These are phyloP conservation scores for Eupithecia abbreviata DNA, from an alignment of 2,888 invertebrate genomes.

Conservation along the genomic window DNA sequence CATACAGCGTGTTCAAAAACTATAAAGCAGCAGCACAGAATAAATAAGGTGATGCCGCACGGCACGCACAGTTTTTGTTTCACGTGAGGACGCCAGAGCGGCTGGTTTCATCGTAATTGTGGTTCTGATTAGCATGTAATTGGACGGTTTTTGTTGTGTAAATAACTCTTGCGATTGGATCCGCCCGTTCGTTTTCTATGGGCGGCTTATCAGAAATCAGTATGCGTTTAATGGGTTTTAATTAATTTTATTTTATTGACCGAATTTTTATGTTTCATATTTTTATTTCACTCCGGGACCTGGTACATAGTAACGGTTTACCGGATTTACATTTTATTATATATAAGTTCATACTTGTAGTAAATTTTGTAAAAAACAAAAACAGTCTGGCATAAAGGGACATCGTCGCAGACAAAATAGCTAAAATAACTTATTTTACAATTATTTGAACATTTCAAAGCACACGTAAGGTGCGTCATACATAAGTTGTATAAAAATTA, in stretches of 20 bases:
- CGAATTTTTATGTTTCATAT: background rate
- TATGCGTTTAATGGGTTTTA: background rate
- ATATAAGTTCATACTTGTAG: background rate
- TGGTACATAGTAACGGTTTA: background rate
- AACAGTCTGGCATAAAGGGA: background rate
- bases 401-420: background rate
- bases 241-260: background rate
- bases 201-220: slow-evolving; percentile 30
- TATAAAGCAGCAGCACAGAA: slow-evolving; percentile 15
- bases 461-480: background rate
- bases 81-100: slow-evolving; percentile 26
- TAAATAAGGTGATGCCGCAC: slow-evolving; percentile 16
- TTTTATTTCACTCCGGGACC: background rate
- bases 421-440: background rate
- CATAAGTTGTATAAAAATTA: background rate
- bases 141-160: slow-evolving; percentile 58
- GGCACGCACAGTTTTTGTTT: slow-evolving; percentile 33
- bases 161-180: slow-evolving; percentile 57
- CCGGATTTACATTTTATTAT: background rate
- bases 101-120: slow-evolving; percentile 61
- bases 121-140: slow-evolving; percentile 75
- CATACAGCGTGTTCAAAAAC: slow-evolving; percentile 29
- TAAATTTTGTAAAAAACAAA: background rate
- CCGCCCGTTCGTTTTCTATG: slow-evolving; percentile 48
- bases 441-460: background rate